Base-by-base conservation (phyloP, 2,888 invertebrate genomes). In the Lasioglossum lativentre region DNA sequence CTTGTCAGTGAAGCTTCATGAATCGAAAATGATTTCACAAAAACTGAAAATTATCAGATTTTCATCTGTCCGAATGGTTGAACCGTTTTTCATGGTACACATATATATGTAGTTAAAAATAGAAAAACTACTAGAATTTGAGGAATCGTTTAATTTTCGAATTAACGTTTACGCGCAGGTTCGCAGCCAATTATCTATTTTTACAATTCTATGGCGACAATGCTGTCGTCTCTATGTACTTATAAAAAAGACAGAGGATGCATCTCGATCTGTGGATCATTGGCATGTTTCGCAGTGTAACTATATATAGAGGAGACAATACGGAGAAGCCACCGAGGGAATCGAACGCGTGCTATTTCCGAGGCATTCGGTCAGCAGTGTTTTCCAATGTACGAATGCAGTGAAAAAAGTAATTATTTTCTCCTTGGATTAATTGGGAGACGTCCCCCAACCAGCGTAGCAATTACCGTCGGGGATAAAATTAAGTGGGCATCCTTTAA, bases 231-330 rank as follows among this genome's bases (percentile, higher is more conserved):
- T 19, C 19, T 8, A 2, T 19, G 12, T n/a, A 47, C 23, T 52
- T 23, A 40, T 40, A 23, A 63, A 52, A 38, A 72, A 70, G 30
- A 4, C 56, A 40, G 75, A 83, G 47, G 59, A 71, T 42, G 47
- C 71, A 59, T 47, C 38, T 77, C 83, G 73, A 77, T 82, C 59
- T 47, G 47, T 34, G 77, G 74, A 82, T 82, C 73, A 73, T 63
- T 84, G 83, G 83, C 83, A 23, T 70, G 70, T 42, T 73, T 76
- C 30, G 14, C 70, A 16, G 74, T 14, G 74, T 47, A 66, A 34
- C 72, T 83, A 82, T 82, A 82, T 84, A 84, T 84, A 84, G 77
- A 71, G 2, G 23, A 47, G 78, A 70, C 74, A 70, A 78, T 82
- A 82, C 84, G 42, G 56, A 78, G 84, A 84, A 84, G 70, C 52